Evolutionary conservation across 2,888 invertebrate genomes (phyloP), one percentile per base, ranked within the genome.

Genomic region (Tuta absoluta): DNA sequence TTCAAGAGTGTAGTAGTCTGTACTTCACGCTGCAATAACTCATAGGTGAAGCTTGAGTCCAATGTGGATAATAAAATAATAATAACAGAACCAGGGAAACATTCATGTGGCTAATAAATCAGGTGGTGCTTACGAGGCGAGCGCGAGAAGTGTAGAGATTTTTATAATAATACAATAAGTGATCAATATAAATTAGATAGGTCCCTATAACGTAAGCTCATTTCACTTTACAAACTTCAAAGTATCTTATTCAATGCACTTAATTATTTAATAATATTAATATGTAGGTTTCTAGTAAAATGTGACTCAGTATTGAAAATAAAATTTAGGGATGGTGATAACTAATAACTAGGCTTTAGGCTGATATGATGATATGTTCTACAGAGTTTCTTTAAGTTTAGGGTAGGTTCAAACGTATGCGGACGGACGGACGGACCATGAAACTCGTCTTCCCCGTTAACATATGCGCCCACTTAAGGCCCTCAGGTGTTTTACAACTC

Each of bases 21-120:
- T 17, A 45, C 23, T 53, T 53, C 56, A 33, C 56, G 56, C 56
- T 10, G 33, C 56, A 24, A 49, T 61, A 61, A 61, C 45, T 61
- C 45, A 61, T 61, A 28, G 33, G 48, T 53, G 23, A n/a, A 17
- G 24, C 17, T n/a, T n/a, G 56, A 33, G 56, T 24, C 28, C 56
- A n/a, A 33, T 56, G 33, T 28, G 48, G 23, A 23, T 28, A 61
- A 61, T 48, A 61, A 61, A 21, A 61, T n/a, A 49, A 23, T 28
- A 61, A 61, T 48, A 61, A 61, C 38, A 61, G 24, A 49, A 33
- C 23, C 61, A 61, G 33, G 61, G 61, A 61, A 61, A 61, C 61
- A 61, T 61, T 62, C 53, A 53, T 62, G 51, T 62, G 12, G n/a
- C 23, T 37, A 53, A 53, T 53, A 62, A 62, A 53, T 61, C 61